A percentile compares a stretch with the other conserved stretches of the same genome.
Conservation (phyloP, 2,113 vertebrate genomes). For the Microtus montanus region DNA sequence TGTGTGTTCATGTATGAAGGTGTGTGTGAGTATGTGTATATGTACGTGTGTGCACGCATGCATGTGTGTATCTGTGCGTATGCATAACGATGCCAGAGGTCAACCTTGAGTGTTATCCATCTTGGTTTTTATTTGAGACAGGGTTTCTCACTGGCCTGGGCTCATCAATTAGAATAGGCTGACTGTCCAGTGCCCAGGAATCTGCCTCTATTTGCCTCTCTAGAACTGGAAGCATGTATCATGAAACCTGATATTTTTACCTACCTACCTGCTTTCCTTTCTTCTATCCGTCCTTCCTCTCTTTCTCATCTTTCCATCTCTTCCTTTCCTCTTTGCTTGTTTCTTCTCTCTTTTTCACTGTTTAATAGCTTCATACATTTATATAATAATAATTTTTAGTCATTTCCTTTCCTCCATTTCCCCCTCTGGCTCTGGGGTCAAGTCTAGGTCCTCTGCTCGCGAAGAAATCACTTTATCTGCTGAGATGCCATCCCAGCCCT, state of each 20-base stretch:
- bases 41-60: background rate
- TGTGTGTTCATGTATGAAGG: background rate
- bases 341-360: background rate
- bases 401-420: background rate
- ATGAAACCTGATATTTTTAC: no score
- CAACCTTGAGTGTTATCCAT: background rate
- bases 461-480: background rate
- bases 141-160: background rate
- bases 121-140: background rate
- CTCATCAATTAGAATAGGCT: background rate
- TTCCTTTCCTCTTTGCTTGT: background rate
- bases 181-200: no score
- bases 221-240: no score
- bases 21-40: background rate
- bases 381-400: background rate
- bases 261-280: no score
- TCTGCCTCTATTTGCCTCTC: background rate
- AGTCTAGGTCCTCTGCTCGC: background rate
- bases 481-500: background rate
- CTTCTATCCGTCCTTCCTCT: background rate
- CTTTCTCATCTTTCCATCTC: background rate
- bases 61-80: no score
- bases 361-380: background rate
- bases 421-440: background rate
- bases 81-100: background rate